phyloP scores from a whole-genome alignment of 2,888 invertebrate genomes.

The Cheilosia grossa region DNA sequence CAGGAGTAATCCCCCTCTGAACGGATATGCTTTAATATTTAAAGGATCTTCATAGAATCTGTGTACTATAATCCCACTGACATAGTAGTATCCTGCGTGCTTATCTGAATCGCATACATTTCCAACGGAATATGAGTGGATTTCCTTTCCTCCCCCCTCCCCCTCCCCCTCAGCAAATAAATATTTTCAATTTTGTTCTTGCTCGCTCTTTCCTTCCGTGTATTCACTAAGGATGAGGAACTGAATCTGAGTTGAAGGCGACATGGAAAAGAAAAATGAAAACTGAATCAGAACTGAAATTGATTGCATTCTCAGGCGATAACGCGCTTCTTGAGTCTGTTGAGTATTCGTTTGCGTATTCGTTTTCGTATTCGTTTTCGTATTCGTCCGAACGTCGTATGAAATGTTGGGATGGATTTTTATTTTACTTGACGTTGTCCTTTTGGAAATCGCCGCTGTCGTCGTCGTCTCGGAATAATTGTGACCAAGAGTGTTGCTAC shows the following conservation, averaged over 20 bases:
- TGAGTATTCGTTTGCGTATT: not conserved
- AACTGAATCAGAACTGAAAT: constrained; percentile 67
- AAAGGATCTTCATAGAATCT: constrained; percentile 47
- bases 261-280: constrained; percentile 33
- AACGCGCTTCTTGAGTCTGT: constrained; percentile 16
- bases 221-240: constrained; percentile 42
- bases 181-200: constrained; percentile 14
- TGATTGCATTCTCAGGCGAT: constrained; percentile 67
- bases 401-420: not conserved
- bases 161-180: constrained; percentile 12
- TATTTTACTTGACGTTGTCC: not conserved
- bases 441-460: constrained; percentile 5
- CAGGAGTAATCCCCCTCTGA: constrained; percentile 27
- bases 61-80: constrained; percentile 60
- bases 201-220: not conserved
- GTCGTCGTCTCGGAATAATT: constrained; percentile 21
- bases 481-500: not conserved
- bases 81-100: constrained; percentile 33
- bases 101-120: constrained; percentile 31
- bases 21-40: constrained; percentile 62
- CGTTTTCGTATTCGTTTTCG: too few relatives aligned
- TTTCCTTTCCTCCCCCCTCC: not conserved
- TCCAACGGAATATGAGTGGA: constrained; percentile 34
- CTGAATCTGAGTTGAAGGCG: not conserved
- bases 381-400: too few relatives aligned